Base-by-base conservation (phyloP, 2,797 vertebrate genomes). In the Sphenopsis melanotis region DNA sequence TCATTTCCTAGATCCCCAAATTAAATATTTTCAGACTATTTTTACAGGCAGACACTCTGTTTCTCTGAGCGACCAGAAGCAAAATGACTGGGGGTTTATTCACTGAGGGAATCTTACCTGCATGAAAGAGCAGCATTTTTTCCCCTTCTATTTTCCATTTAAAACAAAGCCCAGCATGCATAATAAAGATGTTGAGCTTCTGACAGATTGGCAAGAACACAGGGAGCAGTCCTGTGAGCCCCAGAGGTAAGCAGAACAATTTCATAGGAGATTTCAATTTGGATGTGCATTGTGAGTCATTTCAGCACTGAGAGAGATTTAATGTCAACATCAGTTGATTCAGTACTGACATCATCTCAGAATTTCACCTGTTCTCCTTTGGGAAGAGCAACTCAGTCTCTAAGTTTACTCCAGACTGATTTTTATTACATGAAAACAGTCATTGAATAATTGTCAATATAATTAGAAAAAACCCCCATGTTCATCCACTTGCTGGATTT, bases 321-420 rank as follows among this genome's bases (percentile, higher is more conserved):
- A 90, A 74, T 70, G 66, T n/a, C 81, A 92, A 39, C 59, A 82
- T 89, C 53, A 37, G 66, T 74, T 71, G 86, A 83, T 92, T 87
- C 49, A 60, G 49, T 41, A 59, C 66, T 84, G 87, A 92, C 94
- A 93, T 87, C 70, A 93, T 21, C 77, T 69, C 63, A 52, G 55
- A 90, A 65, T 79, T 93, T 86, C 86, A 93, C 88, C 80, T 95
- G 64, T 10, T 87, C 78, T 87, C 68, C 75, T 72, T 20, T 47
- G 63, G 52, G 69, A 91, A 66, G 69, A 81, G 36, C 74, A 55
- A 65, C 55, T 91, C 72, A 90, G 82, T 29, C 72, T 91, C 55
- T 21, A 21, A 78, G 39, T 81, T 91, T 87, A 63, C 37, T 85
- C 11, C 76, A 85, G 76, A 39, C 29, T 89, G 68, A 93, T 88